Evolutionary conservation across 2,797 vertebrate genomes (phyloP).

Genomic region (Parauchenoglanis ngamensis): DNA sequence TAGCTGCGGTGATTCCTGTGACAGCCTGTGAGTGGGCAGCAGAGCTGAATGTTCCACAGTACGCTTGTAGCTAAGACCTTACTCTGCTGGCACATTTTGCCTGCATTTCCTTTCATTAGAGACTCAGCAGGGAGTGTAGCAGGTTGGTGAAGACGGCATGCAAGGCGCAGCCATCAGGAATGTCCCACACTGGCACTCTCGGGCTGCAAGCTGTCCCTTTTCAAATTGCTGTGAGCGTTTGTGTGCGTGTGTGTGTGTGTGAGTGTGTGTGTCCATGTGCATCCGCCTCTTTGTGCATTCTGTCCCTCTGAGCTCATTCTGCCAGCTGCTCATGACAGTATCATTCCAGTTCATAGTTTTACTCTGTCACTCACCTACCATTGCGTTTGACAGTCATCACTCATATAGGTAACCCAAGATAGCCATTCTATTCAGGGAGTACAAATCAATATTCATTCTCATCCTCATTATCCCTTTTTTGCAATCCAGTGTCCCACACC

Average conservation of each 20-base stretch:
- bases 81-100: conserved; percentile 59
- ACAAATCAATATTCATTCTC: conserved; percentile 12
- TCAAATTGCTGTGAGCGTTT: conserved; percentile 31
- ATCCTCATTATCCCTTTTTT: background rate
- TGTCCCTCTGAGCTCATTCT: conserved; percentile 44
- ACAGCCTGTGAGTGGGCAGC: conserved; percentile 73
- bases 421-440: background rate
- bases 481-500: background rate
- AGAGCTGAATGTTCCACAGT: conserved; percentile 55
- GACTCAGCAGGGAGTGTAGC: conserved; percentile 60
- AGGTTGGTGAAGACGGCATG: conserved; percentile 57
- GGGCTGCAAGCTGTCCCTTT: conserved; percentile 52
- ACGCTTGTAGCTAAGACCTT: conserved; percentile 44
- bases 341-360: conserved; percentile 6
- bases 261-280: conserved; percentile 46
- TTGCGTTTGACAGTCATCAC: conserved; percentile 14
- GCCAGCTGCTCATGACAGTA: conserved; percentile 9
- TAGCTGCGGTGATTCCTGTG: conserved; percentile 43
- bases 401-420: background rate
- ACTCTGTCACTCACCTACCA: conserved; percentile 9
- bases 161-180: conserved; percentile 52
- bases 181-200: conserved; percentile 58
- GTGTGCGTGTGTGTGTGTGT: conserved; percentile 8
- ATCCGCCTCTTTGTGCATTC: conserved; percentile 50
- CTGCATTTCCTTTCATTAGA: conserved; percentile 70